Base-by-base conservation (phyloP, 2,797 vertebrate genomes). In the Characodon lateralis region DNA sequence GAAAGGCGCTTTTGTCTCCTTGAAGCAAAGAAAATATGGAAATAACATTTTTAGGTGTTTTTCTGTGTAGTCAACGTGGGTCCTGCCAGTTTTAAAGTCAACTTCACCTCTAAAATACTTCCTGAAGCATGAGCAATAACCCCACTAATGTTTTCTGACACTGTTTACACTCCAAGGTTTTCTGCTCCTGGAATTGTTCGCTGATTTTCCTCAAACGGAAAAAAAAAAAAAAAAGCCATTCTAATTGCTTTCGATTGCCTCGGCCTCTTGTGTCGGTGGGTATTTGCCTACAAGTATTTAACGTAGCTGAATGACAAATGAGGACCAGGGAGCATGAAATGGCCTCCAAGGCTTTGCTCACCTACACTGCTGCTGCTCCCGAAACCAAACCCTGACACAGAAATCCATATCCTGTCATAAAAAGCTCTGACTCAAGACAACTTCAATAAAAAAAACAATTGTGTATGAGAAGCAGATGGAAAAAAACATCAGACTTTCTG, bases 251-350 rank as follows among this genome's bases (percentile, higher is more conserved):
- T 96, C 92, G 92, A 95, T 95, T 89, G 74, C 68, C 85, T 87
- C 74, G 81, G 90, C 88, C 89, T 83, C 79, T 71, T 5, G 72
- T 92, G 91, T 95, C 93, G 89, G 89, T 77, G 78, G 84, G 87
- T 89, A 90, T 95, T 95, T 94, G 91, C 95, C 92, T 92, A 92
- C 86, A 74, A 93, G 91, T 94, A 93, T 95, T 94, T 94, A 96
- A 94, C 79, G 65, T 90, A 61, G 86, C 92, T 91, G 84, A 91
- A 94, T 95, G 93, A 96, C 93, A 95, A 95, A 96, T 93, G 93
- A 95, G 93, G 89, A 91, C 85, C 94, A 90, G 87, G 80, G 87
- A 94, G 88, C 88, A 58, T 94, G 93, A 95, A 96, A 95, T 93
- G 92, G 89, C 92, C 89, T 91, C 72, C 75, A 82, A 35, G 53